Evolutionary conservation across 2,888 invertebrate species (phyloP), one percentile per base, ranked within the genome.

Genomic region (Eupsilia transversa): DNA sequence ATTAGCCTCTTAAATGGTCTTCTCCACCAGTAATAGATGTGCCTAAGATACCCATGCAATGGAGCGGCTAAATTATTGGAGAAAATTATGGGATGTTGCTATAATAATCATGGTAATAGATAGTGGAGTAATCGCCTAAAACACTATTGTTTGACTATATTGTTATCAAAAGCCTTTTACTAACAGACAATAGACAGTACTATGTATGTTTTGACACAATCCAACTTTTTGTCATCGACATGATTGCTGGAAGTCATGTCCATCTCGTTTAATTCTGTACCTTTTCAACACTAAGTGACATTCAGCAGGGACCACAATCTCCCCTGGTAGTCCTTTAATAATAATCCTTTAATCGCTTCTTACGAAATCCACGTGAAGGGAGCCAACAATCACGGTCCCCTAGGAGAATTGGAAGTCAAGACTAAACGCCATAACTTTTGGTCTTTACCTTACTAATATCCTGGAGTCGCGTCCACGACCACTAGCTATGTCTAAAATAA

Each of bases 291-390:
- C 65, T 33, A 33, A 72, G 38, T 49, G 23, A 64, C 59, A 60
- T 77, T 56, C 43, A 65, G 27, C 27, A 38, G 66, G 30, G 72
- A 65, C 56, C 52, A 56, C 65, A 20, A 30, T 68, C 38, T 64
- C 78, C 72, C 72, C 27, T 27, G 30, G 59, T 49, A 41, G 52
- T 49, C 57, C 65, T 72, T 73, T 61, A 77, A 82, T 82, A 72
- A 78, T 77, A 69, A 80, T 77, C 78, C 69, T 61, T 69, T 72
- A 73, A 82, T 70, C 79, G 69, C 69, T 66, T 70, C 78, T 78
- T 78, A 66, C 17, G n/a, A 56, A 82, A 61, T 72, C 33, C 60
- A 80, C 41, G 52, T 66, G 33, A 46, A 72, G 56, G 68, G 72
- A 65, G 56, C 38, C 41, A 54, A 54, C 43, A 65, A 30, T 57